phyloP scores from a whole-genome alignment of 2,797 vertebrate species.

The Oceanodroma leucorhoa region DNA sequence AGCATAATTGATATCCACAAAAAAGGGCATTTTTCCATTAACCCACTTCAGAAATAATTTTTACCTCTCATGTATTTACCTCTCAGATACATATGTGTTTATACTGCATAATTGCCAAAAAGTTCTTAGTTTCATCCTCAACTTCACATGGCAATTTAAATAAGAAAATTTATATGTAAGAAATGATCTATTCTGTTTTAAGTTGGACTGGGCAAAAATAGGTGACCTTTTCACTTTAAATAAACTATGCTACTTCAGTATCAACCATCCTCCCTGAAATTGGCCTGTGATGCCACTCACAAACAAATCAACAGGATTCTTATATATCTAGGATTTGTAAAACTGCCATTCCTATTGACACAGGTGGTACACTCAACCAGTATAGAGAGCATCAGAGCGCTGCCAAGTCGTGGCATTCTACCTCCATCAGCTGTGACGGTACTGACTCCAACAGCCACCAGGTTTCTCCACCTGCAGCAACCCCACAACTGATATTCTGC shows the following conservation, averaged over 20 bases:
- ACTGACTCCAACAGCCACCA: background rate
- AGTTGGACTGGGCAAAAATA: background rate
- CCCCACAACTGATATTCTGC: background rate
- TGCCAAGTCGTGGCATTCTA: background rate
- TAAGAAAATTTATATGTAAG: background rate
- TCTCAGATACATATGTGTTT: background rate
- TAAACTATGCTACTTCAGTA: background rate
- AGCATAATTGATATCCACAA: constrained; percentile 49
- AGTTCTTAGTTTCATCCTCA: background rate
- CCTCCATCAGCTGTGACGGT: background rate
- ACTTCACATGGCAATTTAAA: background rate
- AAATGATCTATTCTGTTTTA: background rate
- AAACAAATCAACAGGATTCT: background rate
- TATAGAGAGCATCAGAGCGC: background rate
- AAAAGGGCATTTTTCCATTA: constrained; percentile 38
- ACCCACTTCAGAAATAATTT: constrained; percentile 38
- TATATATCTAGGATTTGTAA: background rate
- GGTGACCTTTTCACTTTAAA: background rate
- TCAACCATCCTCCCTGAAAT: background rate
- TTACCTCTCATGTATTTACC: too few species aligned
- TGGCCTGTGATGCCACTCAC: background rate
- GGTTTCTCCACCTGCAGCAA: background rate
- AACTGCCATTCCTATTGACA: background rate
- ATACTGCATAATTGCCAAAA: background rate
- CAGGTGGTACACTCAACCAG: fast-evolving